phyloP scores from a whole-genome alignment of 2,113 vertebrate species.

The Cryptotis parvus region DNA sequence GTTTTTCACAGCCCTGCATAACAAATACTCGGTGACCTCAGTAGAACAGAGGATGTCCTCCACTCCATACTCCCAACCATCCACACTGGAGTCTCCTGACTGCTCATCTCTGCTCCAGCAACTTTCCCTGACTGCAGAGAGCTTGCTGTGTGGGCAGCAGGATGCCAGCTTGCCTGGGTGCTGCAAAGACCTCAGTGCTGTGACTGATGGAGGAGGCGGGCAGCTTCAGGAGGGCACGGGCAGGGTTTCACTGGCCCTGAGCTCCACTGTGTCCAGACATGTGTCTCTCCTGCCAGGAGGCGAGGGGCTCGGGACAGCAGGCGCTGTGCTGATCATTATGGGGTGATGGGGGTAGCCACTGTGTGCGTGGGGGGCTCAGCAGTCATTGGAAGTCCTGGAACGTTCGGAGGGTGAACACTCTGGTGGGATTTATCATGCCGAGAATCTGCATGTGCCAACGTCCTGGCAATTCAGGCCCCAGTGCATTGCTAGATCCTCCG shows the following conservation, averaged over 20 bases:
- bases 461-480: not conserved
- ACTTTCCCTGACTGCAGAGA: not conserved
- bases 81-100: not conserved
- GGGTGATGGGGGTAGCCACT: not conserved
- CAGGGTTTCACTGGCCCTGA: not conserved
- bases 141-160: not conserved
- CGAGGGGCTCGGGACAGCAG: not conserved
- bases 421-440: not conserved
- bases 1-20: not conserved
- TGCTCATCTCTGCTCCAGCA: not conserved
- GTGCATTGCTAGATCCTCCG: not conserved
- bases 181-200: not conserved
- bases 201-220: no score
- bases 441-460: not conserved
- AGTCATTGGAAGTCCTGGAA: not conserved
- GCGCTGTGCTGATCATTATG: not conserved
- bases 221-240: not conserved
- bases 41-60: not conserved
- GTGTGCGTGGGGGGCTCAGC: not conserved
- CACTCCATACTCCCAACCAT: no score
- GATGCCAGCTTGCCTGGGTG: not conserved
- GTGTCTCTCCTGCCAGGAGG: not conserved
- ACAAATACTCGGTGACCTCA: not conserved
- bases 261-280: not conserved
- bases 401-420: not conserved